These are phyloP conservation scores for Brachystomella parvula DNA, from an alignment of 1,140 invertebrate species.

Conservation along the genomic window DNA sequence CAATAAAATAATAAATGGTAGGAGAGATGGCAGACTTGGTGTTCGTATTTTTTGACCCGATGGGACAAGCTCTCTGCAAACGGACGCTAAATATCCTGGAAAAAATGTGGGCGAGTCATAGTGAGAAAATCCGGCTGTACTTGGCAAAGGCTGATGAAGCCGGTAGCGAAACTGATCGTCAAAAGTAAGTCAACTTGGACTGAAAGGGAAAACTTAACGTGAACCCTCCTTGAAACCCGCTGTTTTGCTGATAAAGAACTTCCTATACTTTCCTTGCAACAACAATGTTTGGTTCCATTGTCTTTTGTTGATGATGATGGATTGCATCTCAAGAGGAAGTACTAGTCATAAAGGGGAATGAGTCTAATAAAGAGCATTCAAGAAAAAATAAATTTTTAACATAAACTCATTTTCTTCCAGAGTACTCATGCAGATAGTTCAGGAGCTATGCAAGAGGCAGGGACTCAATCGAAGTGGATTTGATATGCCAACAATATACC, in stretches of 20 bases:
- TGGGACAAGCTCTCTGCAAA: conserved; percentile 56
- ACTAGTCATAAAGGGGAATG: neutral
- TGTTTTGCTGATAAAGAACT: no score
- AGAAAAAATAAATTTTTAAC: neutral
- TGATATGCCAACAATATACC: conserved; percentile 57
- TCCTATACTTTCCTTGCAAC: no score
- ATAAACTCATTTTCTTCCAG: conserved; percentile 41
- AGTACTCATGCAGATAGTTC: conserved; percentile 59
- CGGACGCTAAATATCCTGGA: conserved; percentile 54
- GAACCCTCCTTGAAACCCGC: no score
- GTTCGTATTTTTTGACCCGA: conserved; percentile 59
- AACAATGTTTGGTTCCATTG: neutral
- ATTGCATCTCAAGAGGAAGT: neutral
- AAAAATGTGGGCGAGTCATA: conserved; percentile 49
- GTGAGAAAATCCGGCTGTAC: conserved; percentile 52
- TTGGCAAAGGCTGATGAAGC: conserved; percentile 58
- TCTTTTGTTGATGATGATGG: neutral
- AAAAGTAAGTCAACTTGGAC: conserved; percentile 37
- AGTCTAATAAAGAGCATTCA: neutral
- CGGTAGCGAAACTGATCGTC: conserved; percentile 51
- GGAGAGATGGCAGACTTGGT: conserved; percentile 54
- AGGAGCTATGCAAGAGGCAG: conserved; percentile 55
- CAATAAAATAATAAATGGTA: conserved; percentile 29
- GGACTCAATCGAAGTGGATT: conserved; percentile 54
- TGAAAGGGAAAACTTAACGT: neutral